Base-by-base conservation (phyloP, 2,113 vertebrate genomes). In the Tragelaphus imberbis region DNA sequence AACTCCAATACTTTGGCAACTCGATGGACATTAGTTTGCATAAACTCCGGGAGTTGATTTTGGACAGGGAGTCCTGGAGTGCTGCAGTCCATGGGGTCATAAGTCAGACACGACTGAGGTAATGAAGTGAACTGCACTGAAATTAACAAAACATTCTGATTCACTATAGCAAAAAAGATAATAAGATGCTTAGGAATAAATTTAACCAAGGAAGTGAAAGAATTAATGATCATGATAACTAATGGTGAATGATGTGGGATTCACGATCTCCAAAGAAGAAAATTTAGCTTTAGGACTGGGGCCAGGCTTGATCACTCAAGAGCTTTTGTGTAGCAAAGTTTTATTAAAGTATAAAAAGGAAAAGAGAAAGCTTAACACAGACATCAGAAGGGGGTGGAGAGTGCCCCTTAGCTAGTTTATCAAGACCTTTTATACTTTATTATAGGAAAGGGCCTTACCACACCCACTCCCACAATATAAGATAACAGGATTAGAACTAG, bases 61-160 rank as follows among this genome's bases (percentile, higher is more conserved):
- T 71, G 68, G n/a, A 71, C 21, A 71, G n/a, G n/a, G 9, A 71
- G 9, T 71, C 9, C n/a, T 71, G n/a, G n/a, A 2, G n/a, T 71
- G 68, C 19, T 71, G 10, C 68, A 71, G 68, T 40, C 68, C 2
- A 71, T 36, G 0, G n/a, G 19, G n/a, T 23, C 0, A 0, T n/a
- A 71, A 68, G n/a, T 40, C n/a, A 71, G 68, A 40, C 68, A 71
- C 0, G 4, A 40, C 68, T 40, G n/a, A 71, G 5, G 5, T 23
- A 71, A 71, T 71, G 68, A 71, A 36, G 19, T 71, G 68, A 71
- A 36, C 5, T 11, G 65, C 23, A 40, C 19, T 12, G n/a, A 71
- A 40, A 40, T 71, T 71, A 71, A 40, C 68, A 23, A 40, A 71
- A 40, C 68, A 71, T 23, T 71, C 68, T 71, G n/a, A 23, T 71